Base-by-base conservation (phyloP, 2,113 vertebrate species). In the Maccullochella peelii region DNA sequence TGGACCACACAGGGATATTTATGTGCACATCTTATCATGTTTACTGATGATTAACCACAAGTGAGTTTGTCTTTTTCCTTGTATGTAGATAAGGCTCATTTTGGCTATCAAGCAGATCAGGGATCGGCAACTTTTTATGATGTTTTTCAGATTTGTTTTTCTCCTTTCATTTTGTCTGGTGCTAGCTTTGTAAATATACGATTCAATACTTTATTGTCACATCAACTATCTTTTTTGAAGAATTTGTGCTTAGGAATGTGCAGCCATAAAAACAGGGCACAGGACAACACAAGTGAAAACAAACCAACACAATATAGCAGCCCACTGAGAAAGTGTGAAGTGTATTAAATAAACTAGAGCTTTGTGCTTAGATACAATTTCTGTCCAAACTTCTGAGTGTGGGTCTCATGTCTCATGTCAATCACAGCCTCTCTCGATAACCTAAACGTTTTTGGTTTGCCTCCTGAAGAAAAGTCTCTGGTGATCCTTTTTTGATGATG, bases 1-100 rank as follows among this genome's bases (percentile, higher is more conserved):
- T 61, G 27, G 23, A 15, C n/a, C 25, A 42, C 62, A 52, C 7
- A 47, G 7, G 15, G 30, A 49, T 75, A 86, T 86, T 79, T 79
- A 86, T 79, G 7, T 61, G 18, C 30, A 23, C 3, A 1, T 74
- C 63, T 74, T 79, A 79, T 86, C 40, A 44, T 6, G 23, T 16
- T 67, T 21, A 21, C 23, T 67, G 27, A 81, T 67, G 40, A 67
- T 81, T 67, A 16, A 81, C 23, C 4, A 58, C 8, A n/a, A 0
- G 3, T 4, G 27, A 33, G 59, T 27, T 47, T n/a, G 1, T 57
- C 20, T 15, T 25, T 63, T 15, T 8, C 61, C 18, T 8, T 3
- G 8, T 5, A 6, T 63, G 23, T 25, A 62, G 65, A 83, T 66
- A n/a, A 77, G 23, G 5, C 2, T 58, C 0, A 57, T 49, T 38